Base-by-base conservation (phyloP, 2,113 vertebrate genomes). In the Xiphias gladius region DNA sequence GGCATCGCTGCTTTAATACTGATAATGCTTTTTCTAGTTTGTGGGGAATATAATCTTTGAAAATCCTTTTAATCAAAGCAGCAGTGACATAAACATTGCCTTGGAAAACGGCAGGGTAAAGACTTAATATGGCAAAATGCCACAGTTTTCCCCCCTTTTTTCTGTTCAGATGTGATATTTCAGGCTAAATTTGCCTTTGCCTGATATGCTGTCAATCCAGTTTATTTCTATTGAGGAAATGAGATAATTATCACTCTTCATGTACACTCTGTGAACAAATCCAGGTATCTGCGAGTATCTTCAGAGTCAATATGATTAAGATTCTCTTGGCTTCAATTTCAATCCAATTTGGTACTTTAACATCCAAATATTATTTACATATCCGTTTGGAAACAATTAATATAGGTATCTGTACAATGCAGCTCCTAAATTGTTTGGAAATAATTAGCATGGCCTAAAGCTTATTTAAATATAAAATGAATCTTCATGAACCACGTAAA, bases 51-150 rank as follows among this genome's bases (percentile, higher is more conserved):
- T 90, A 94, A 93, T 92, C 91, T 91, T 71, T 80, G 58, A 65
- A 89, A 94, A 93, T 91, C 91, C 93, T 61, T 80, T 86, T 88
- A 93, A 93, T 94, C 89, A 87, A 85, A 91, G 83, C 54, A 13
- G 39, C 84, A 62, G 59, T 76, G 73, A 85, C 87, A 86, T 85
- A 88, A 90, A 89, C 76, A 77, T 73, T 17, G 79, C 70, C 78
- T 89, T 81, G 68, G 75, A 86, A 88, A 85, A 73, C 55, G 80
- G 79, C 82, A 20, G 30, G 63, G 64, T 57, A 58, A 77, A 70
- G 52, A 62, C 64, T 68, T 66, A 77, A 76, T 32, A 52, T 41
- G 46, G 24, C 61, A 19, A 57, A 64, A 64, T 62, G 66, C 69
- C 19, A 20, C 80, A 3, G 64, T 30, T 22, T 22, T 52, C 2